Conservation (phyloP, 2,888 invertebrate species). For the Rugalucina vietnamica region DNA sequence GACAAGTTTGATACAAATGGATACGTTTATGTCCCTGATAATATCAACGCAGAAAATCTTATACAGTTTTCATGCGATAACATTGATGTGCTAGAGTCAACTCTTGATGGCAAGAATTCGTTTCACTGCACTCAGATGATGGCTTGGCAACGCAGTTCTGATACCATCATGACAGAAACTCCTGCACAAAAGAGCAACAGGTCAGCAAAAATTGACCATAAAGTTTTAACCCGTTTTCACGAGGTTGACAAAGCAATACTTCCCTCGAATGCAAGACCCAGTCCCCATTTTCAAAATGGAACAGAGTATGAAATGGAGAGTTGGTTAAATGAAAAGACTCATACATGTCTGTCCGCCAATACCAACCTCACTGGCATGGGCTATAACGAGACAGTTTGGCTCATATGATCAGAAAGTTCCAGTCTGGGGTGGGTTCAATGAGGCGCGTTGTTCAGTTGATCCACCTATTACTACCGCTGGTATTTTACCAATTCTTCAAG, state of each 20-base stretch:
- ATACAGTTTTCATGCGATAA: not conserved
- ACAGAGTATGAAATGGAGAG: too few relatives aligned
- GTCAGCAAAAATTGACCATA: too few relatives aligned
- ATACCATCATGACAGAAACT: not conserved
- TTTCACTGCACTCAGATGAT: conserved; percentile 6
- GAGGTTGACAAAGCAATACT: not conserved
- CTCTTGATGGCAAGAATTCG: conserved; percentile 14
- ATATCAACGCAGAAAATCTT: not conserved
- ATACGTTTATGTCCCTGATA: not conserved
- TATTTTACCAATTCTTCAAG: conserved; percentile 30
- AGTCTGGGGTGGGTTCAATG: not conserved
- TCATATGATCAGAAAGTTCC: conserved; percentile 14
- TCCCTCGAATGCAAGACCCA: not conserved
- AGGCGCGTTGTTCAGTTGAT: not conserved
- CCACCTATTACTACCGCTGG: not conserved
- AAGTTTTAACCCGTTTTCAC: not conserved
- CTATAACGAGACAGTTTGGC: not conserved
- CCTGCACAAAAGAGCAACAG: not conserved
- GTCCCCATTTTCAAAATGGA: not conserved
- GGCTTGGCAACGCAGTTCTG: not conserved
- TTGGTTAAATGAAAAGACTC: too few relatives aligned
- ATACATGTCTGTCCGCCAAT: too few relatives aligned
- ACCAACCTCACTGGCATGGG: too few relatives aligned
- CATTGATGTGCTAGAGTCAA: conserved; percentile 16
- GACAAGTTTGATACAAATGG: not conserved